phyloP scores from a whole-genome alignment of 2,113 vertebrate genomes.

The Theropithecus gelada region DNA sequence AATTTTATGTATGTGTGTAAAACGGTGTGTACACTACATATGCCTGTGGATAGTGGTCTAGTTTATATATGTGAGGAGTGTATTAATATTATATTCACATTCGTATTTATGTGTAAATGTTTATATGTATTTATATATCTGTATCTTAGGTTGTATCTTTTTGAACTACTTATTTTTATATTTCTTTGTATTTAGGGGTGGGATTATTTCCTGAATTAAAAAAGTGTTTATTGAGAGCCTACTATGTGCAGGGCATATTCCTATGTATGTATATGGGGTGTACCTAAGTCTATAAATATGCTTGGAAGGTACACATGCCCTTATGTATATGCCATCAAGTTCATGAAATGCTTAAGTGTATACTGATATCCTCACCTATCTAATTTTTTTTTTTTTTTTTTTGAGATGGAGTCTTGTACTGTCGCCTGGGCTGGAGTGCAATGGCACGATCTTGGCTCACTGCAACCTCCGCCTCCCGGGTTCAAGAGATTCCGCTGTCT shows the following conservation, averaged over 20 bases:
- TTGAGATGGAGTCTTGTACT: too few species aligned
- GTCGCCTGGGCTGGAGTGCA: too few species aligned
- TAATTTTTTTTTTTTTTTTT: not conserved
- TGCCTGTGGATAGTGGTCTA: not conserved
- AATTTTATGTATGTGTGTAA: constrained; percentile 23
- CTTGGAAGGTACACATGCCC: not conserved
- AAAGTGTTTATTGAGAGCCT: not conserved
- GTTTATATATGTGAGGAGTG: not conserved
- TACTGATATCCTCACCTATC: constrained; percentile 14
- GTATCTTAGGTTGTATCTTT: not conserved
- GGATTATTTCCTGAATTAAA: constrained; percentile 6
- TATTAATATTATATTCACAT: not conserved
- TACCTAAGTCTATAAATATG: not conserved
- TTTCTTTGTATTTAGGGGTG: constrained; percentile 8
- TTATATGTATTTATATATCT: not conserved
- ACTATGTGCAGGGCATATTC: not conserved
- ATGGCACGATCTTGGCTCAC: too few species aligned
- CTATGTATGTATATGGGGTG: not conserved
- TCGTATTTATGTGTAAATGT: not conserved
- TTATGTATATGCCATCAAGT: not conserved
- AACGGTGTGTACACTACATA: not conserved
- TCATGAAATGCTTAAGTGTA: not conserved
- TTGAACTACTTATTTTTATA: constrained; percentile 18
- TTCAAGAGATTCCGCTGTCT: too few species aligned
- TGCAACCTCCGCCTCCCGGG: too few species aligned